phyloP scores from a whole-genome alignment of 1,140 invertebrate species.

The Ptiloglossa arizonensis region DNA sequence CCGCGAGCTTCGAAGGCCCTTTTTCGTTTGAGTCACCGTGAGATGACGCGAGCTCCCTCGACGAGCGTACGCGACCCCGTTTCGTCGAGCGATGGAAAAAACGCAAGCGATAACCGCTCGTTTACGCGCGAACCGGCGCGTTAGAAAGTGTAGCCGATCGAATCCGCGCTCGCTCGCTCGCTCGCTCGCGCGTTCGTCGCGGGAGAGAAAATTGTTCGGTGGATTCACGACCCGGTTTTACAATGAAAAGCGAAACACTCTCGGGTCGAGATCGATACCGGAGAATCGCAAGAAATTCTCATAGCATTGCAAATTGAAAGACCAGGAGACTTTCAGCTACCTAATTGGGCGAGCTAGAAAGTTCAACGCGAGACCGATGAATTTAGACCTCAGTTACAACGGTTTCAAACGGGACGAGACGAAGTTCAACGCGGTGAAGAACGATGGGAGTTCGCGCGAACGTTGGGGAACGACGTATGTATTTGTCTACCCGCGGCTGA shows the following conservation, averaged over 20 bases:
- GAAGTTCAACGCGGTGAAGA: too few species aligned
- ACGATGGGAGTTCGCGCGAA: too few species aligned
- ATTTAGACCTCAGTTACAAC: not conserved
- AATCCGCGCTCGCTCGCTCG: too few species aligned
- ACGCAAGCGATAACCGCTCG: slow-evolving; percentile 37
- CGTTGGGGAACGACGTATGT: too few species aligned
- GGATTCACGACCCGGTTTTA: not conserved
- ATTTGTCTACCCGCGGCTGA: not conserved
- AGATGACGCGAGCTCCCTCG: slow-evolving; percentile 32
- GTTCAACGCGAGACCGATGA: not conserved
- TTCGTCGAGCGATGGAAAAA: slow-evolving; percentile 40
- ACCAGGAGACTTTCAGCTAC: not conserved
- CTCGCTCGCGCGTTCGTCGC: slow-evolving; percentile 1
- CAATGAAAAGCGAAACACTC: not conserved
- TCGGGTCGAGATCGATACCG: slow-evolving; percentile 8
- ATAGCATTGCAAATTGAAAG: not conserved
- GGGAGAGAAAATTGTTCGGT: not conserved
- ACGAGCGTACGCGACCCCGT: slow-evolving; percentile 41
- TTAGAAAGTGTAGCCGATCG: slow-evolving; percentile 16
- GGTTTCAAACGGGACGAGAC: too few species aligned
- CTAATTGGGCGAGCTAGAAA: slow-evolving; percentile 9
- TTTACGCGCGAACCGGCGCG: slow-evolving; percentile 17
- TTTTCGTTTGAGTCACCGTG: slow-evolving; percentile 53
- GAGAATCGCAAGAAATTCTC: not conserved
- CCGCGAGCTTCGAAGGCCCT: slow-evolving; percentile 22